Evolutionary conservation across 2,113 vertebrate species (phyloP), one percentile per base, ranked within the genome.

Genomic region (Henicopernis longicauda): DNA sequence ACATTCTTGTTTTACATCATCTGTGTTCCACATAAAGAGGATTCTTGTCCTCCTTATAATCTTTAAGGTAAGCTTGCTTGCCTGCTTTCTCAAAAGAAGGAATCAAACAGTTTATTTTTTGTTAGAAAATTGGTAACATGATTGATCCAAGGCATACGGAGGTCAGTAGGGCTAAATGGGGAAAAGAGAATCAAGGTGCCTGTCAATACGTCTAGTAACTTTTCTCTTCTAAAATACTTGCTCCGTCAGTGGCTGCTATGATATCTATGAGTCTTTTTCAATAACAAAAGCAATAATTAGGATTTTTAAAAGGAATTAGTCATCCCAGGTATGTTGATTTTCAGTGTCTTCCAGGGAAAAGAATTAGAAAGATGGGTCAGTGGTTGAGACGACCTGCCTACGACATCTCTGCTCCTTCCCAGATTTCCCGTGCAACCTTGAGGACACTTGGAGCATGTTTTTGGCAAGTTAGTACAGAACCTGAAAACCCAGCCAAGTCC

Each of bases 141-240:
- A 42, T 63, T 0, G 0, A 81, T 63, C 42, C 26, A 50, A 73
- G 31, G 32, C 42, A 66, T 12, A 16, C 0, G 1, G n/a, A 74
- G 38, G 8, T 45, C 70, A 54, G 27, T 5, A 36, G 36, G 38
- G 18, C 13, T 58, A 86, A 86, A 23, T 6, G 5, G 15, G 45
- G 21, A 89, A 83, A 47, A 52, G 7, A 70, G 49, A 23, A 82
- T n/a, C 32, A 52, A 63, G 10, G 27, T 47, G 5, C 20, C 22
- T 58, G 13, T 58, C 25, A 34, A 31, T 27, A 25, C 42, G 57
- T n/a, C 20, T 42, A 45, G 21, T 6, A 63, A 71, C 10, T 59
- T 26, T 6, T 42, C 44, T 80, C 40, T 88, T 65, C 55, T 67
- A 34, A 86, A 80, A 58, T 40, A 52, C 25, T 88, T 86, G n/a